Evolutionary conservation across 2,797 vertebrate genomes (phyloP), one percentile per base, ranked within the genome.

Genomic region (Hipposideros larvatus): DNA sequence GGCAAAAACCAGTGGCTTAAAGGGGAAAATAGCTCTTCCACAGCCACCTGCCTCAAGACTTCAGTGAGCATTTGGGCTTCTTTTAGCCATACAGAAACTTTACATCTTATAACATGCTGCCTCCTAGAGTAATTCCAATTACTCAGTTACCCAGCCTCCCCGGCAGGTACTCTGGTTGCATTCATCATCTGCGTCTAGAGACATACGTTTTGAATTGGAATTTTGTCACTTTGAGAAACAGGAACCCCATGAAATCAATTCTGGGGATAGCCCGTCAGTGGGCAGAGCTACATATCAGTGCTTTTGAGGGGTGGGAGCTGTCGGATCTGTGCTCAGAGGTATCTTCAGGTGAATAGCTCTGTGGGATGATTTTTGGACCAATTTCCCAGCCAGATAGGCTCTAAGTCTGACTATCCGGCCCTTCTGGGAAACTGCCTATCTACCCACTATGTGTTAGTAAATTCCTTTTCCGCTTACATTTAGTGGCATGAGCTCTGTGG

Each of bases 181-280:
- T 9, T 63, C 10, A 4, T 11, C 15, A 7, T 10, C 48, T 8
- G 71, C 31, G 41, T 21, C 14, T 6, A 6, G 0, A 13, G 11
- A 28, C 3, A 5, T 5, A 37, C 2, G 14, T 46, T 91, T 68
- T n/a, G 31, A 85, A 74, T 16, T 22, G 57, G 34, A 73, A 46
- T 95, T 41, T 68, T 51, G 41, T 66, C 55, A 57, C 26, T n/a
- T 74, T 73, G 34, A 91, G 89, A 66, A 82, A 68, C 1, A 43
- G 43, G 41, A 71, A 22, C 5, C 24, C 74, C 51, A 14, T 28
- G 68, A 71, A 82, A 28, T 71, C 28, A 18, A 4, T 77, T 75
- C 28, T 66, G 46, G 53, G 65, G 53, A 24, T 28, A 34, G 55
- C 2, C 57, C 28, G 0, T 16, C 15, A 57, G 37, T 13, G 15